phyloP scores from a whole-genome alignment of 2,888 invertebrate genomes.

The Heliconius ethilla region DNA sequence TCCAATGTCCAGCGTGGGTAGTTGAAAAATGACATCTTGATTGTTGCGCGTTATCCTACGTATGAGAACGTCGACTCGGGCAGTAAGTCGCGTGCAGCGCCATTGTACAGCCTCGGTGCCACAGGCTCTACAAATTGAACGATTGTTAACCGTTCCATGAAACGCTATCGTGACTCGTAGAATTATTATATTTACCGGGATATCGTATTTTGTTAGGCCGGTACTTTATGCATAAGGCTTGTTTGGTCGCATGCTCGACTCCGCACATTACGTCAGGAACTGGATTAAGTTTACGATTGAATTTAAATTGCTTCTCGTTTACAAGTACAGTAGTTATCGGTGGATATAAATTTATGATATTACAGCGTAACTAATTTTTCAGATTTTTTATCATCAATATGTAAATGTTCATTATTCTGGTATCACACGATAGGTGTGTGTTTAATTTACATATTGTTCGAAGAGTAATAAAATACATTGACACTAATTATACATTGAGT shows the following conservation, averaged over 20 bases:
- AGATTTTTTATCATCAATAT: not conserved
- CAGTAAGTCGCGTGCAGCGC: slow-evolving; percentile 72
- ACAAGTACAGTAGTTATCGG: slow-evolving; percentile 38
- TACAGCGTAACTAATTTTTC: not conserved
- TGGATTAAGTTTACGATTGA: slow-evolving; percentile 47
- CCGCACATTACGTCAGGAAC: slow-evolving; percentile 43
- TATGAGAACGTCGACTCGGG: slow-evolving; percentile 74
- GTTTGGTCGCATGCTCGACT: slow-evolving; percentile 47
- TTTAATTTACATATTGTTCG: not conserved
- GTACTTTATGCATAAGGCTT: slow-evolving; percentile 48
- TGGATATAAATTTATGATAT: slow-evolving; percentile 33
- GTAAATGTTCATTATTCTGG: slow-evolving; percentile 6
- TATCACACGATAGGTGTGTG: not conserved
- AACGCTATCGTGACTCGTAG: slow-evolving; percentile 76
- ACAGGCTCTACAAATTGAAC: slow-evolving; percentile 78
- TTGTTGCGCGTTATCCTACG: slow-evolving; percentile 81
- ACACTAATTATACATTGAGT: slow-evolving; percentile 22
- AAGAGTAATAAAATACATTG: slow-evolving; percentile 26
- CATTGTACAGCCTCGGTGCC: slow-evolving; percentile 68
- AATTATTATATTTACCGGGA: slow-evolving; percentile 70
- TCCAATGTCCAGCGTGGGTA: slow-evolving; percentile 75
- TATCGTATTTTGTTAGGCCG: slow-evolving; percentile 58
- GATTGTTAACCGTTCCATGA: slow-evolving; percentile 76
- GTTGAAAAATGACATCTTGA: slow-evolving; percentile 83
- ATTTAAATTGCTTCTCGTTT: slow-evolving; percentile 43